These are phyloP conservation scores for Thaumetopoea pityocampa DNA, from an alignment of 1,140 invertebrate species.

Conservation along the genomic window DNA sequence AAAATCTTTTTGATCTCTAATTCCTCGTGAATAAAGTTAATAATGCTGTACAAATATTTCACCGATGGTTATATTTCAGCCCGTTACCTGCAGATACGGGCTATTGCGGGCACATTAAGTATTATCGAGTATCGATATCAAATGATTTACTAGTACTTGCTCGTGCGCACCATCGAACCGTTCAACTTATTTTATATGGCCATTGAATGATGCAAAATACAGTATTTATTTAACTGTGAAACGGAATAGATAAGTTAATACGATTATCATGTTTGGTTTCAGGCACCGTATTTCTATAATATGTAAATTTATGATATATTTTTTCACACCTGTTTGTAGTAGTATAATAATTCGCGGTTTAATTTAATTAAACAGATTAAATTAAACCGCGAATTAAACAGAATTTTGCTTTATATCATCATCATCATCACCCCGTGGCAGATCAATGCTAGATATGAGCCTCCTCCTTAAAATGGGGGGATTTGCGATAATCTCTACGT, in stretches of 20 bases:
- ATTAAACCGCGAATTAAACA: too few species aligned
- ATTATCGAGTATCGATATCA: conserved; percentile 33
- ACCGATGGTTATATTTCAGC: conserved; percentile 9
- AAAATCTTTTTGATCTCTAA: conserved; percentile 8
- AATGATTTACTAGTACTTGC: conserved; percentile 29
- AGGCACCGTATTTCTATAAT: too few species aligned
- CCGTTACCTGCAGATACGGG: conserved; percentile 7
- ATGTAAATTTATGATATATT: too few species aligned
- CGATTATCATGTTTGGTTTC: too few species aligned
- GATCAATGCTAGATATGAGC: too few species aligned
- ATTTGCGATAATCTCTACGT: too few species aligned
- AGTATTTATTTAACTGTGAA: conserved; percentile 9
- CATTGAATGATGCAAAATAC: conserved; percentile 23
- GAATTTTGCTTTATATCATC: too few species aligned
- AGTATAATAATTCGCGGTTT: too few species aligned
- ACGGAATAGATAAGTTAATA: neutral
- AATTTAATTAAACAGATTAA: too few species aligned
- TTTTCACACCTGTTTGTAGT: too few species aligned
- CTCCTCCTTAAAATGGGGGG: too few species aligned
- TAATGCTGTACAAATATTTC: conserved; percentile 1
- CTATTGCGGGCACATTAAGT: conserved; percentile 27
- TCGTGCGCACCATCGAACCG: conserved; percentile 6
- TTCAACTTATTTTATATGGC: conserved; percentile 18
- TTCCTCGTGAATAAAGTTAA: neutral
- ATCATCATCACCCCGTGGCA: too few species aligned